phyloP scores from a whole-genome alignment of 2,888 invertebrate genomes.

The Nephrotoma guestfalica region DNA sequence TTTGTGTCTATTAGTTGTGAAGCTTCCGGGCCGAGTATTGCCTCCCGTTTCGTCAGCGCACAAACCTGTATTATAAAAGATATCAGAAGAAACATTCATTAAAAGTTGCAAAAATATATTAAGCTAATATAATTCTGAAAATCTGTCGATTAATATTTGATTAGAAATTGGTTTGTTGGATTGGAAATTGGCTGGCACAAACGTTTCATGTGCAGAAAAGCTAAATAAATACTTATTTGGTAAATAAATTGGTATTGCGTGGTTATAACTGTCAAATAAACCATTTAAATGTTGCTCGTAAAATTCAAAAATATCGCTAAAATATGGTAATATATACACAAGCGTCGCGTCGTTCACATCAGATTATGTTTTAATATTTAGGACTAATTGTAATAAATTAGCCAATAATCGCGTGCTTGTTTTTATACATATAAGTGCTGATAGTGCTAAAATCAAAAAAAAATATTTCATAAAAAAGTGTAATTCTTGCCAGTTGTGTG shows the following conservation, averaged over 20 bases:
- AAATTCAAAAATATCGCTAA: not conserved
- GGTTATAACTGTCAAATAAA: too few species aligned
- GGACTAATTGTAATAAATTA: not conserved
- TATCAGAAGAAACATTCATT: not conserved
- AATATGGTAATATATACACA: not conserved
- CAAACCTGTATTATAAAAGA: slow-evolving; percentile 41
- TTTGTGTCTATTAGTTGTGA: slow-evolving; percentile 23
- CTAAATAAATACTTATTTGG: too few species aligned
- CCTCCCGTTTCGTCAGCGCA: slow-evolving; percentile 52
- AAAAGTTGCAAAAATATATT: too few species aligned
- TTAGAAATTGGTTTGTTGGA: too few species aligned
- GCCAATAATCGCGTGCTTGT: not conserved
- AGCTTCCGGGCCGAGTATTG: slow-evolving; percentile 38
- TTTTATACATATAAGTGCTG: not conserved
- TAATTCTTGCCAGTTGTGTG: not conserved
- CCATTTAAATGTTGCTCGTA: too few species aligned
- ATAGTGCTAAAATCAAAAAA: not conserved
- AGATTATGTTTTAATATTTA: too few species aligned
- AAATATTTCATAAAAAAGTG: not conserved
- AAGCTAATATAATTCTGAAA: too few species aligned
- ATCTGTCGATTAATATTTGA: too few species aligned
- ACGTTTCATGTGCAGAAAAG: too few species aligned
- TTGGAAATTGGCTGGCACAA: too few species aligned
- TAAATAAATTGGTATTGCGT: too few species aligned
- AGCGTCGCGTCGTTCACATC: too few species aligned